Conservation (phyloP, 2,797 vertebrate species). For the Geotrypetes seraphini region DNA sequence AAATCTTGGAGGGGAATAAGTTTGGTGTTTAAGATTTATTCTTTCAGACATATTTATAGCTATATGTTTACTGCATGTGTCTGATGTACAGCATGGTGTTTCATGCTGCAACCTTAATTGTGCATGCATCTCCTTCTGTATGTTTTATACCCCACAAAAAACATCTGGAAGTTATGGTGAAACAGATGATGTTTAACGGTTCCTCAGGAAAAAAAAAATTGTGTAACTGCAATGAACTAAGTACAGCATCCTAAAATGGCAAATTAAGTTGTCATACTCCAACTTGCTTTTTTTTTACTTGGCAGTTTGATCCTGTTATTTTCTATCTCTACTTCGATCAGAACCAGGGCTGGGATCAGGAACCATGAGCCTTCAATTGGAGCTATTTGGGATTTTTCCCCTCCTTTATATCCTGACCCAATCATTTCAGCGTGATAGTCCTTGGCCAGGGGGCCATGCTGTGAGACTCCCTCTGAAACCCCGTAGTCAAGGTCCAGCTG, state of each 20-base stretch:
- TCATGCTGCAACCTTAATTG: constrained; percentile 11
- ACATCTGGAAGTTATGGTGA: constrained; percentile 17
- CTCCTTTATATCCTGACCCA: too few relatives aligned
- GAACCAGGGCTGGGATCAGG: too few relatives aligned
- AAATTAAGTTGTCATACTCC: too few relatives aligned
- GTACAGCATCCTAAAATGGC: constrained; percentile 7
- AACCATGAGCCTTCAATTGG: too few relatives aligned
- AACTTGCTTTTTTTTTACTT: background rate
- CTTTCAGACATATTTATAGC: constrained; percentile 11
- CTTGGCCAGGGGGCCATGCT: too few relatives aligned
- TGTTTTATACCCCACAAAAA: constrained; percentile 5
- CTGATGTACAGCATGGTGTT: constrained; percentile 19
- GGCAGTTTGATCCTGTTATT: background rate
- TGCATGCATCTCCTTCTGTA: constrained; percentile 6
- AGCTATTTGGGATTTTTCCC: too few relatives aligned
- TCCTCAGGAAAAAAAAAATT: constrained; percentile 9
- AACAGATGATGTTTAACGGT: constrained; percentile 19
- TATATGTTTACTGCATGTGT: constrained; percentile 10
- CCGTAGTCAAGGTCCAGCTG: too few relatives aligned
- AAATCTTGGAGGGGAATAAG: background rate
- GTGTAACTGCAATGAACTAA: constrained; percentile 12
- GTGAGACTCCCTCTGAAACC: too few relatives aligned
- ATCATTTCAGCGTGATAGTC: too few relatives aligned
- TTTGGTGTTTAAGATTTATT: constrained; percentile 14
- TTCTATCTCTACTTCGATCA: too few relatives aligned